A percentile compares a stretch with the other conserved stretches of the same genome.
These are phyloP conservation scores for Xiphorhynchus elegans DNA, from an alignment of 2,113 vertebrate species.

Conservation along the genomic window DNA sequence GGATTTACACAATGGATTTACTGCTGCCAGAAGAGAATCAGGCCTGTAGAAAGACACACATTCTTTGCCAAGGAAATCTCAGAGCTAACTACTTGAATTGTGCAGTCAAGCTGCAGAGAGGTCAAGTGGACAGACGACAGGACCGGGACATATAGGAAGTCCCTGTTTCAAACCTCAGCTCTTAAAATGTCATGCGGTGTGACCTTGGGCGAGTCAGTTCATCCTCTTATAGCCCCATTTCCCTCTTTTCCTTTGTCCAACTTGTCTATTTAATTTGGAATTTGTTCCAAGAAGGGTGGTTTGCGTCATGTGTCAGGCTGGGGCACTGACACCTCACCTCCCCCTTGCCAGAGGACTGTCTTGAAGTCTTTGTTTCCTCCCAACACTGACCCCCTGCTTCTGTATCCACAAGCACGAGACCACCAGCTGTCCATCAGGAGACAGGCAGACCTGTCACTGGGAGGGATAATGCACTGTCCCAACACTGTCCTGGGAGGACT, in stretches of 20 bases:
- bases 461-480: background rate
- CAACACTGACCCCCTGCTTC: background rate
- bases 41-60: conserved; percentile 48
- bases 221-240: background rate
- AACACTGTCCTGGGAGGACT: background rate
- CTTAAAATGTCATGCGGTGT: background rate
- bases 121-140: conserved; percentile 58
- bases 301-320: background rate
- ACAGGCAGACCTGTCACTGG: background rate
- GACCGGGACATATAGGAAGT: conserved; percentile 7
- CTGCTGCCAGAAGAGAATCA: conserved; percentile 61
- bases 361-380: background rate
- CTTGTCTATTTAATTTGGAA: conserved; percentile 19
- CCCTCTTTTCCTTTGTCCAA: background rate
- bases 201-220: conserved; percentile 24
- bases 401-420: accelerated
- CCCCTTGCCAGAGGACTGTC: background rate
- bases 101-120: conserved; percentile 60
- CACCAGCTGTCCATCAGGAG: background rate
- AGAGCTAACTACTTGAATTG: conserved; percentile 68
- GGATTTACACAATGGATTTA: conserved; percentile 69
- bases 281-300: background rate
- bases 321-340: conserved; percentile 4
- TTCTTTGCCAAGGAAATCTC: conserved; percentile 62
- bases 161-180: conserved; percentile 19